Evolutionary conservation across 2,797 vertebrate genomes (phyloP).

Genomic region (Cynodonichthys magdalenae): DNA sequence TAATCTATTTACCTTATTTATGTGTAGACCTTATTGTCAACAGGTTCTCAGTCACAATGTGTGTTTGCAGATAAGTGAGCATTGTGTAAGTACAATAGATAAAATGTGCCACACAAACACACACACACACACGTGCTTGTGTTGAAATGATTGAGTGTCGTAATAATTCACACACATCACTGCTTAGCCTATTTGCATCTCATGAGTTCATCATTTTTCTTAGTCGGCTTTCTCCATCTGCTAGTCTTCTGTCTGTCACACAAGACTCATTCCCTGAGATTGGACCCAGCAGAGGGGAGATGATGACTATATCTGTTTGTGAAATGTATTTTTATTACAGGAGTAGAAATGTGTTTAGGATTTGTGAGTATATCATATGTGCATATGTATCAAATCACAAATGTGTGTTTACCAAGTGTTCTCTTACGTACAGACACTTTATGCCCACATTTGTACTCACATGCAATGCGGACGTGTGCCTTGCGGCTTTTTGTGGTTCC

Average conservation of each 20-base stretch:
- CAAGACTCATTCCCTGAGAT: conserved; percentile 14
- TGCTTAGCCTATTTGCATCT: conserved; percentile 15
- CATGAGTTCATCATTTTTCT: conserved; percentile 19
- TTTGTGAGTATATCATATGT: neutral
- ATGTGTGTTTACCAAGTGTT: neutral
- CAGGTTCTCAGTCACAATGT: neutral
- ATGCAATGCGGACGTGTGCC: conserved; percentile 93
- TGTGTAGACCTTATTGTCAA: neutral
- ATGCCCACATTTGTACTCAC: conserved; percentile 81
- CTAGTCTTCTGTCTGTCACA: conserved; percentile 17
- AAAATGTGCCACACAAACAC: neutral
- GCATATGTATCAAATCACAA: neutral
- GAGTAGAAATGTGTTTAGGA: neutral
- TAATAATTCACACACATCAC: conserved; percentile 24
- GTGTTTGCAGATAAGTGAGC: neutral
- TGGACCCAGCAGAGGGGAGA: conserved; percentile 9
- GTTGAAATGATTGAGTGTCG: conserved; percentile 9
- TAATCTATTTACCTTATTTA: neutral
- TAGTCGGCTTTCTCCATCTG: conserved; percentile 11
- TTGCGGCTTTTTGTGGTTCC: conserved; percentile 97
- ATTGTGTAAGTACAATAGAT: neutral
- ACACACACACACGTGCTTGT: neutral
- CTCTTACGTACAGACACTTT: neutral
- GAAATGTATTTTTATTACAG: neutral
- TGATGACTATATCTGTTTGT: conserved; percentile 11